Conservation (phyloP, 2,888 invertebrate species). For the Ethmia dodecea region DNA sequence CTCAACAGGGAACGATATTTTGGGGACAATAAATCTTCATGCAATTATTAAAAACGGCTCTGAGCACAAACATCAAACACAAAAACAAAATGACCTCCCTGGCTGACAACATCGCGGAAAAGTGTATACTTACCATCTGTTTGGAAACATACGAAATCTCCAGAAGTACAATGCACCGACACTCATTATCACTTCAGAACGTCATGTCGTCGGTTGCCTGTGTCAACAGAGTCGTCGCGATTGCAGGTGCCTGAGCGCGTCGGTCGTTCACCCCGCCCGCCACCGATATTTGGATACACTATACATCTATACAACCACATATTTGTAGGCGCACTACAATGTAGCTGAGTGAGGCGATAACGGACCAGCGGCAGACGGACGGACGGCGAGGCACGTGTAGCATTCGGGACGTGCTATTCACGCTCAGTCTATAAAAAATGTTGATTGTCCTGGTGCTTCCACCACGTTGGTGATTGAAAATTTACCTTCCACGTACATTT, state of each 20-base stretch:
- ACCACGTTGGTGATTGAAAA: no score
- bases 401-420: constrained; percentile 9
- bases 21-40: no score
- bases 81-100: no score
- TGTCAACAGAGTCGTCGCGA: constrained; percentile 67
- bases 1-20: no score
- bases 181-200: constrained; percentile 62
- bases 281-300: constrained; percentile 68
- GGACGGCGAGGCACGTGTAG: constrained; percentile 37
- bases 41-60: no score
- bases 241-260: constrained; percentile 57
- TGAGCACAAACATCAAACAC: no score
- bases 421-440: constrained; percentile 5
- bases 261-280: constrained; percentile 55
- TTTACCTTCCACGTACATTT: no score
- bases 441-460: constrained; percentile 6
- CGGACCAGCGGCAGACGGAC: constrained; percentile 39
- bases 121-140: no score
- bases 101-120: constrained; percentile 2
- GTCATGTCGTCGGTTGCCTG: constrained; percentile 52
- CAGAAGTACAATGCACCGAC: constrained; percentile 45
- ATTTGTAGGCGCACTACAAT: constrained; percentile 28
- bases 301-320: constrained; percentile 23
- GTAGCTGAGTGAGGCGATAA: constrained; percentile 47
- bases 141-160: constrained; percentile 28